Conservation (phyloP, 2,888 invertebrate genomes). For the Diarsia brunnea region DNA sequence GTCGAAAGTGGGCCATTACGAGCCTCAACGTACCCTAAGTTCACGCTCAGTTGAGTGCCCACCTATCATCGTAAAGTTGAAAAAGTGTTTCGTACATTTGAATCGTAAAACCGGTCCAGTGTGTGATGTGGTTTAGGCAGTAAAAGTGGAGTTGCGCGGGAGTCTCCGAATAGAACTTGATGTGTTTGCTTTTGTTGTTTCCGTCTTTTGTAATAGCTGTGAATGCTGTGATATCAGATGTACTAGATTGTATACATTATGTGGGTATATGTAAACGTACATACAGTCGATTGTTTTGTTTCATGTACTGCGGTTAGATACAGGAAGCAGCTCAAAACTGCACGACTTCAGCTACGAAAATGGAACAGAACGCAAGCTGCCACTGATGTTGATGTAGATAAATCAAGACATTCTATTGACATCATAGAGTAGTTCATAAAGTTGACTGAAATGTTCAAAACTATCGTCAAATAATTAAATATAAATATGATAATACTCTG, state of each 20-base stretch:
- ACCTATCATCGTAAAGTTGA: constrained; percentile 34
- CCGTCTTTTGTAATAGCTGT: constrained; percentile 47
- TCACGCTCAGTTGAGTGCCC: constrained; percentile 57
- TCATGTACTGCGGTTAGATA: neutral
- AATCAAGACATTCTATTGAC: neutral
- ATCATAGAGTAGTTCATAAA: neutral
- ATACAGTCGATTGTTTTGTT: constrained; percentile 9
- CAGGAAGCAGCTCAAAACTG: constrained; percentile 21
- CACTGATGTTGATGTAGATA: neutral
- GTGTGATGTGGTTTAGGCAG: constrained; percentile 41
- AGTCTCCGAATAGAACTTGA: constrained; percentile 53
- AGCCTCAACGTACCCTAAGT: constrained; percentile 44
- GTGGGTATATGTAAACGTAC: constrained; percentile 2
- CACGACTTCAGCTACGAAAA: neutral
- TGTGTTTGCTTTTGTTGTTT: constrained; percentile 42
- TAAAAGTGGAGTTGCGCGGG: constrained; percentile 51
- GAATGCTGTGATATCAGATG: constrained; percentile 44
- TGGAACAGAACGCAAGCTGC: neutral
- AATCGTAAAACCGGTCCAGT: constrained; percentile 55
- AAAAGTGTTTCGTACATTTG: constrained; percentile 37
- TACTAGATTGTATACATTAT: constrained; percentile 19
- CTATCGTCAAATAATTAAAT: neutral
- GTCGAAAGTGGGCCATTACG: constrained; percentile 75
- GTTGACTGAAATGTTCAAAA: neutral
- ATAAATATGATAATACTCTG: neutral